Conservation (phyloP, 2,113 vertebrate genomes). For the Zapornia atra region DNA sequence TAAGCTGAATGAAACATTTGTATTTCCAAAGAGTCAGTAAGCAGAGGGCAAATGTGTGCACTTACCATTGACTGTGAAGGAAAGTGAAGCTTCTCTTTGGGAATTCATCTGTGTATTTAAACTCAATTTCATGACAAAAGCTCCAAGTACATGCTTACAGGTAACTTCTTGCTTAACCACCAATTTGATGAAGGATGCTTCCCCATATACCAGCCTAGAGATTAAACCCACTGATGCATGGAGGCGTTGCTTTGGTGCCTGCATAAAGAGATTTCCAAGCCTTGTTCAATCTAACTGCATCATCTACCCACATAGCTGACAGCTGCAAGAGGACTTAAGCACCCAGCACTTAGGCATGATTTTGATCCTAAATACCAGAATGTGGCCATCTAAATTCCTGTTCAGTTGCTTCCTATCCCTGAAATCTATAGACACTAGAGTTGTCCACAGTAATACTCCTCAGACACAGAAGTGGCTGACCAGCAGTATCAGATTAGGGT, state of each 20-base stretch:
- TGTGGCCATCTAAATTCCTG: not conserved
- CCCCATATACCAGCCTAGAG: not conserved
- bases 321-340: not conserved
- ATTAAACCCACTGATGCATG: not conserved
- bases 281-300: not conserved
- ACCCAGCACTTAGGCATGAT: not conserved
- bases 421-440: not conserved
- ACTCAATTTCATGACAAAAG: not conserved
- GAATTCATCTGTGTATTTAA: not conserved
- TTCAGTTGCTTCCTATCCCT: not conserved
- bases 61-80: not conserved
- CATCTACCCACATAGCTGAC: not conserved
- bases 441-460: not conserved
- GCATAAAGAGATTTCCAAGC: not conserved
- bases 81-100: not conserved
- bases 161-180: not conserved
- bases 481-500: fast-evolving
- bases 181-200: not conserved
- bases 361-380: not conserved
- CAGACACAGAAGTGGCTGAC: not conserved
- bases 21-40: not conserved
- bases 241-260: not conserved
- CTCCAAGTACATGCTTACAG: not conserved
- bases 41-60: not conserved
- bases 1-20: not conserved